Percentiles rank a stretch among this genome's conserved stretches.
phyloP scores from a whole-genome alignment of 2,888 invertebrate species.

The Drosophila aldrichi region DNA sequence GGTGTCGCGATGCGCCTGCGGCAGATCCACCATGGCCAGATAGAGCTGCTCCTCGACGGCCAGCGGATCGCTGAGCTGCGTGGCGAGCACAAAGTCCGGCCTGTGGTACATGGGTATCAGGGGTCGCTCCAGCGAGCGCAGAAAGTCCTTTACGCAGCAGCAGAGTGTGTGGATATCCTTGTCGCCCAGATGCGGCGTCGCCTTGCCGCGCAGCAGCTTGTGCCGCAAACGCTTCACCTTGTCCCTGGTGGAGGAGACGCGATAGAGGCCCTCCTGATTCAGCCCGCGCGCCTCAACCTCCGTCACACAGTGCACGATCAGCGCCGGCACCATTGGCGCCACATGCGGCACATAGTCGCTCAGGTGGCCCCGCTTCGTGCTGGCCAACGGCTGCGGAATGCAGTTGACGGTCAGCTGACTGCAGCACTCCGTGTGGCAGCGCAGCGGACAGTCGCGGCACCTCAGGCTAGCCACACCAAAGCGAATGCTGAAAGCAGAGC shows the following conservation, averaged over 20 bases:
- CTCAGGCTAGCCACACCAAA: conserved; percentile 58
- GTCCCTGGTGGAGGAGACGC: conserved; percentile 65
- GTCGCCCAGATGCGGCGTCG: conserved; percentile 60
- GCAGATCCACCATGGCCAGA: conserved; percentile 45
- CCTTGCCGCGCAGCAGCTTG: conserved; percentile 65
- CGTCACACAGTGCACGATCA: conserved; percentile 73
- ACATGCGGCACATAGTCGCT: conserved; percentile 61
- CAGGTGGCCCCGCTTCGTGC: conserved; percentile 46
- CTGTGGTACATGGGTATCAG: conserved; percentile 59
- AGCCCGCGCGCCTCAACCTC: conserved; percentile 66
- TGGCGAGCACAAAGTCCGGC: conserved; percentile 53
- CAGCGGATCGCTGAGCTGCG: conserved; percentile 40
- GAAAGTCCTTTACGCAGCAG: conserved; percentile 68
- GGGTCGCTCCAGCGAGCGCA: conserved; percentile 56
- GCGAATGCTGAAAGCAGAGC: conserved; percentile 48
- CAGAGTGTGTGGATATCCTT: conserved; percentile 69
- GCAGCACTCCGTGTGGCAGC: conserved; percentile 63
- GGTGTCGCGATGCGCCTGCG: conserved; percentile 63
- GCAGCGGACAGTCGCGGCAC: conserved; percentile 70
- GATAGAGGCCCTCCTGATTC: conserved; percentile 69
- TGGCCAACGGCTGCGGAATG: conserved; percentile 60
- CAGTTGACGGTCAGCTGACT: conserved; percentile 58
- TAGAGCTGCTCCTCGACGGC: conserved; percentile 58
- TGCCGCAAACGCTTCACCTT: conserved; percentile 66
- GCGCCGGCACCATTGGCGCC: conserved; percentile 69